These are phyloP conservation scores for Todus mexicanus DNA, from an alignment of 2,797 vertebrate species.

Conservation along the genomic window DNA sequence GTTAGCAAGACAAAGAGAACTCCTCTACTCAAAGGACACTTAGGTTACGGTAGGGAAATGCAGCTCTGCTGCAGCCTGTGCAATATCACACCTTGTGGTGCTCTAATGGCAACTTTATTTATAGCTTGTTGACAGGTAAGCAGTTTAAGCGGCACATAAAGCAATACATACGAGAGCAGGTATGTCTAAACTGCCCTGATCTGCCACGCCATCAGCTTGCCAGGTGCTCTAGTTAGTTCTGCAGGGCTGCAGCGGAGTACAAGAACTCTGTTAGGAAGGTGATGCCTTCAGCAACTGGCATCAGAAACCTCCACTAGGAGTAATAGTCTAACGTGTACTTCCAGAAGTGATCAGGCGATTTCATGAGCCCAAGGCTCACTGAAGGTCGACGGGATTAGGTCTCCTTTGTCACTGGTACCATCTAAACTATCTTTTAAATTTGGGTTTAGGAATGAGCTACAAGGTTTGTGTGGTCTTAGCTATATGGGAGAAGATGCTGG, in stretches of 20 bases:
- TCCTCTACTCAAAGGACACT: not conserved
- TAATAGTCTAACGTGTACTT: not conserved
- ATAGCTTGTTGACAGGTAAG: constrained; percentile 40
- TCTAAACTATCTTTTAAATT: not conserved
- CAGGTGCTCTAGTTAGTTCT: not conserved
- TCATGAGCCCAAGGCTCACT: not conserved
- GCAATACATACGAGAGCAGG: not conserved
- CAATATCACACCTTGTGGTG: not conserved
- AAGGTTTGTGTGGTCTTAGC: not conserved
- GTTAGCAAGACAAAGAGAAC: constrained; percentile 20
- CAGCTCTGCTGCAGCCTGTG: not conserved
- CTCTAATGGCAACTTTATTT: constrained; percentile 26
- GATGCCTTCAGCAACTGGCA: not conserved
- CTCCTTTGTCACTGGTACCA: not conserved
- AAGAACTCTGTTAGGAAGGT: not conserved
- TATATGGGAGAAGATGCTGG: not conserved
- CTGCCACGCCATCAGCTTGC: not conserved
- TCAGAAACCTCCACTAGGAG: not conserved
- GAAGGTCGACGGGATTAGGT: not conserved
- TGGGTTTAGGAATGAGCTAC: not conserved
- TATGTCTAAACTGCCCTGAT: not conserved
- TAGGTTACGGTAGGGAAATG: constrained; percentile 4
- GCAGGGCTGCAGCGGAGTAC: not conserved
- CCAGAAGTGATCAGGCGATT: not conserved
- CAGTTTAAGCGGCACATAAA: not conserved